phyloP scores from a whole-genome alignment of 2,888 invertebrate genomes.

The Rhamphomyia laevipes region DNA sequence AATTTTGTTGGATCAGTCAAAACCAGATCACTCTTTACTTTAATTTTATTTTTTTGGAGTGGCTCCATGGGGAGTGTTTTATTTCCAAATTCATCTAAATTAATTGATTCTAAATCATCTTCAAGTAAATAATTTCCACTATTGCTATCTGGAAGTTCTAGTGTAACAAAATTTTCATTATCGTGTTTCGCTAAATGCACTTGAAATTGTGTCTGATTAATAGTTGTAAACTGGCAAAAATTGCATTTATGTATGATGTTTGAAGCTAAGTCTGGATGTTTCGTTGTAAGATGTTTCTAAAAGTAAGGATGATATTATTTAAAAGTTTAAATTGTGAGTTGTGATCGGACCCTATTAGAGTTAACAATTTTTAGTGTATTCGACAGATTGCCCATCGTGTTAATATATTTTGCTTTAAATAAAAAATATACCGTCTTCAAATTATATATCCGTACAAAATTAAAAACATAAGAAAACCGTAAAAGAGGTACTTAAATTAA shows the following conservation, averaged over 20 bases:
- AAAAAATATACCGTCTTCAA: too few relatives aligned
- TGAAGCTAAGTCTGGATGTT: conserved; percentile 59
- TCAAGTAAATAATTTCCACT: not conserved
- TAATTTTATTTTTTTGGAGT: conserved; percentile 25
- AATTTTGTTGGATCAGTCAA: conserved; percentile 21
- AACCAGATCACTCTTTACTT: conserved; percentile 30
- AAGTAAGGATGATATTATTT: conserved; percentile 4
- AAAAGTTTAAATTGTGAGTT: not conserved
- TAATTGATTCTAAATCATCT: not conserved
- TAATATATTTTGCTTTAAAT: too few relatives aligned
- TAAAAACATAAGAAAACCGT: too few relatives aligned
- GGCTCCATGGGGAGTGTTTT: too few relatives aligned
- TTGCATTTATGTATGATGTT: conserved; percentile 41
- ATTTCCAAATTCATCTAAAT: too few relatives aligned
- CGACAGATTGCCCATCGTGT: too few relatives aligned
- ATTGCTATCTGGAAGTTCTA: not conserved
- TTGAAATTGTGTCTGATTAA: conserved; percentile 30
- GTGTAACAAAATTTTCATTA: conserved; percentile 7
- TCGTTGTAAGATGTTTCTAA: conserved; percentile 57
- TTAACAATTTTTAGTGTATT: too few relatives aligned
- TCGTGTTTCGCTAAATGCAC: conserved; percentile 33
- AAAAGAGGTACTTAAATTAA: too few relatives aligned
- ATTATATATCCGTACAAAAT: too few relatives aligned
- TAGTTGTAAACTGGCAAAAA: conserved; percentile 30
- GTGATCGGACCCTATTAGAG: too few relatives aligned